Conservation (phyloP, 1,140 invertebrate genomes). For the Saxidomus purpurata region DNA sequence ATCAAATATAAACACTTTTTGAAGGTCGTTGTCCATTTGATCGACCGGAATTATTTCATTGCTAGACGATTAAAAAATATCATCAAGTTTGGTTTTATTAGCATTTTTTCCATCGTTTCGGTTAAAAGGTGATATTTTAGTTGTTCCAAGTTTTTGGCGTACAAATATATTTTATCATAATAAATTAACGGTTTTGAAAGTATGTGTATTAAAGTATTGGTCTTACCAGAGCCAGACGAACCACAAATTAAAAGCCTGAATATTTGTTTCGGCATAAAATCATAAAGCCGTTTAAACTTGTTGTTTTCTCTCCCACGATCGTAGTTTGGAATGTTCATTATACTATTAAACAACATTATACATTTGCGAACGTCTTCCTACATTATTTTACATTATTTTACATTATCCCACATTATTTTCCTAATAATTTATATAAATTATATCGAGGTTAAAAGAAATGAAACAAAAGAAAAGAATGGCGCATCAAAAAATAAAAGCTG, state of each 20-base stretch:
- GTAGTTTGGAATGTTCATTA: too few relatives aligned
- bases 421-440: background rate
- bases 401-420: background rate
- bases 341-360: too few relatives aligned
- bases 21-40: background rate
- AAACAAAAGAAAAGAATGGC: background rate
- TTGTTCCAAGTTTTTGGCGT: too few relatives aligned
- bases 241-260: too few relatives aligned
- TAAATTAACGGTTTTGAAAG: slow-evolving; percentile 42
- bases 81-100: background rate
- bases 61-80: background rate
- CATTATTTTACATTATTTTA: background rate
- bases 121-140: background rate
- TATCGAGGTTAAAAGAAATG: background rate
- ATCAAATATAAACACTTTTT: background rate
- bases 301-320: too few relatives aligned
- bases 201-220: too few relatives aligned
- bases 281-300: too few relatives aligned
- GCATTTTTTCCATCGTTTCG: slow-evolving; percentile 3
- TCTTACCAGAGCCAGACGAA: too few relatives aligned
- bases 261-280: too few relatives aligned
- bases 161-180: slow-evolving; percentile 29
- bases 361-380: too few relatives aligned
- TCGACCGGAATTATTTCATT: background rate
- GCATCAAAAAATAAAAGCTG: background rate